Evolutionary conservation across 1,140 invertebrate species (phyloP).

Genomic region (Zeugodacus cucurbitae): DNA sequence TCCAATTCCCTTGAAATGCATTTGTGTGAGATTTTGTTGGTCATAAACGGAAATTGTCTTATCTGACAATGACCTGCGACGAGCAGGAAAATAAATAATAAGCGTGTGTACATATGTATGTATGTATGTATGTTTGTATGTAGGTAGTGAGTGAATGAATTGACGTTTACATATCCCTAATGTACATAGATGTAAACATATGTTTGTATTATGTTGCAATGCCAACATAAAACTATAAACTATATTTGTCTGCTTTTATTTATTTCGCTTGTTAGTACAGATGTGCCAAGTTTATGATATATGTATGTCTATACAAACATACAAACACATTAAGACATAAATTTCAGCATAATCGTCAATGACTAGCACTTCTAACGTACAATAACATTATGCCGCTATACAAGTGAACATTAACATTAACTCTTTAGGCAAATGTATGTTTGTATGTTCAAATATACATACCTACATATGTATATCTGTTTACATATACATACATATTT

Average conservation of each 20-base stretch:
- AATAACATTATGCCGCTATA: neutral
- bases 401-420: neutral
- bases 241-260: neutral
- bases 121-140: neutral
- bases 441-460: neutral
- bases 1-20: neutral
- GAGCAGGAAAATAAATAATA: conserved; percentile 7
- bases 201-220: neutral
- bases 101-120: neutral
- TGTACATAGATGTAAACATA: neutral
- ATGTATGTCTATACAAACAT: neutral
- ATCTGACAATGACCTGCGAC: conserved; percentile 35
- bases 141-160: neutral
- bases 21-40: neutral
- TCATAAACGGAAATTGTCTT: conserved; percentile 9
- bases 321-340: neutral
- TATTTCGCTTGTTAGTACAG: neutral
- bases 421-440: neutral
- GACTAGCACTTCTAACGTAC: neutral
- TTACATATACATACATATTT: neutral
- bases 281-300: neutral
- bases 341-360: no score
- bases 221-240: neutral
- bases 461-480: neutral
- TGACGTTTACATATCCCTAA: no score